phyloP scores from a whole-genome alignment of 2,888 invertebrate genomes.

The Chelonus formosanus region DNA sequence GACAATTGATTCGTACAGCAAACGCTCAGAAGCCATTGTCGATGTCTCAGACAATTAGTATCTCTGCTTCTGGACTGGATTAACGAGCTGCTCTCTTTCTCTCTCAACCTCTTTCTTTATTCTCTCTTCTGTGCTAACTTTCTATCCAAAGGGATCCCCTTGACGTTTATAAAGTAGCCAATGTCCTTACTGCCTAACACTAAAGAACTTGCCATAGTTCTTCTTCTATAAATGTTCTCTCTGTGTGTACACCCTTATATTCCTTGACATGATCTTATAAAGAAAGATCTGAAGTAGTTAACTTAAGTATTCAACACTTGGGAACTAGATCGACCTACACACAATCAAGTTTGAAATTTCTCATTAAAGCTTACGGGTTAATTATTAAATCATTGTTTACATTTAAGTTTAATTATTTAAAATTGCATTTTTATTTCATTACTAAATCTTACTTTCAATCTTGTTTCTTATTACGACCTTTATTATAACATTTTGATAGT shows the following conservation, averaged over 20 bases:
- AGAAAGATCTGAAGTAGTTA: background rate
- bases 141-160: constrained; percentile 6
- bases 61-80: constrained; percentile 40
- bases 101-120: constrained; percentile 13
- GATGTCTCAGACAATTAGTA: constrained; percentile 44
- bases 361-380: background rate
- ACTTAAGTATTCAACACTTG: constrained; percentile 3
- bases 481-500: too few relatives aligned
- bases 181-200: constrained; percentile 2
- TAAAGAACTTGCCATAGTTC: background rate
- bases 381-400: too few relatives aligned
- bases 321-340: background rate
- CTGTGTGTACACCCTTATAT: background rate
- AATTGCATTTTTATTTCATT: too few relatives aligned
- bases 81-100: constrained; percentile 41
- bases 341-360: constrained; percentile 7
- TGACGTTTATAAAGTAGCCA: constrained; percentile 30
- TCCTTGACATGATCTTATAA: background rate
- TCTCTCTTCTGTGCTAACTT: background rate
- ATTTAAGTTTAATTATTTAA: background rate
- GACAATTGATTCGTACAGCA: constrained; percentile 39
- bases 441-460: too few relatives aligned
- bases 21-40: constrained; percentile 39
- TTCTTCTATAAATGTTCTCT: background rate
- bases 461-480: too few relatives aligned